Conservation (phyloP, 2,113 vertebrate species). For the Solea solea region DNA sequence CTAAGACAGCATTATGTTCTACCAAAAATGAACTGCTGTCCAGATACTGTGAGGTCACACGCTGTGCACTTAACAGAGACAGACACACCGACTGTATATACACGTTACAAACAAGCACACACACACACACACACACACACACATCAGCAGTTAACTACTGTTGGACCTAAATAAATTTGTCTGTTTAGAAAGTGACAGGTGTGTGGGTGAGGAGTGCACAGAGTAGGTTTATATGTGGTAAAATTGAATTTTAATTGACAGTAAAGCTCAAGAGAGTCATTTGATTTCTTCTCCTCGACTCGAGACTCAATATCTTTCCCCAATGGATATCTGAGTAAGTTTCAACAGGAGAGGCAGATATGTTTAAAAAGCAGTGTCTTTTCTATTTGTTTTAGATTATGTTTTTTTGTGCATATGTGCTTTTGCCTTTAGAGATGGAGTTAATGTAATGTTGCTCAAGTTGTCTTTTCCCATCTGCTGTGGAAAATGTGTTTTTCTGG, state of each 20-base stretch:
- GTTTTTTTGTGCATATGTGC: not conserved
- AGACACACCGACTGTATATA: not conserved
- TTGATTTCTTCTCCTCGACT: conserved; percentile 28
- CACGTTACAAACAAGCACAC: not conserved
- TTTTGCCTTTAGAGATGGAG: conserved; percentile 8
- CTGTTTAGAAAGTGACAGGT: conserved; percentile 31
- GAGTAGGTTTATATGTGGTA: conserved; percentile 32
- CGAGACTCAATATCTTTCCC: conserved; percentile 16
- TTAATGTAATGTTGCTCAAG: conserved; percentile 13
- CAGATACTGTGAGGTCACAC: conserved; percentile 27
- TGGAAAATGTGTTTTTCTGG: conserved; percentile 49
- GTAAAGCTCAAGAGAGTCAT: conserved; percentile 51
- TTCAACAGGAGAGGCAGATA: too few species aligned
- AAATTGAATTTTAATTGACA: conserved; percentile 62
- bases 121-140: not conserved
- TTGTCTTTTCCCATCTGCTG: conserved; percentile 48
- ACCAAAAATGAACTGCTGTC: conserved; percentile 29
- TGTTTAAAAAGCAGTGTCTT: too few species aligned
- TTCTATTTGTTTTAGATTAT: too few species aligned
- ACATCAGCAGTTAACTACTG: not conserved
- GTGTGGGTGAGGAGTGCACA: conserved; percentile 34
- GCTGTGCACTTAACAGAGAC: conserved; percentile 2
- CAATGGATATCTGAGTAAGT: conserved; percentile 8
- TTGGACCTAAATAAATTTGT: not conserved
- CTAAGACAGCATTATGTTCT: conserved; percentile 33